Conservation (phyloP, 2,113 vertebrate genomes). For the Quiscalus mexicanus region DNA sequence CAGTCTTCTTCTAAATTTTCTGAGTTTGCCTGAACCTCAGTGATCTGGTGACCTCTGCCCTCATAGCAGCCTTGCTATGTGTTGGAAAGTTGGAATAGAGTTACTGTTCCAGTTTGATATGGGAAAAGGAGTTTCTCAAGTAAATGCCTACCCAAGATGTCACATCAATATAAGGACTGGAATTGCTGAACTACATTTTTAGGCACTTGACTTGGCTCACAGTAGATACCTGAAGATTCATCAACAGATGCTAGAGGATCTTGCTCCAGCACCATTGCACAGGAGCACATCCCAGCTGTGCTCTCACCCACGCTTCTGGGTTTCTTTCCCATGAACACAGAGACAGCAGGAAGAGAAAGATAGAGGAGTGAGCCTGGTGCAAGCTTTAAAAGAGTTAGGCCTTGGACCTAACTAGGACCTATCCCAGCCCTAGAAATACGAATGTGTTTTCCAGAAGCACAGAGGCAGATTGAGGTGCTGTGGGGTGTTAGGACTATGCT, state of each 20-base stretch:
- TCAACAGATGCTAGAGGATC: neutral
- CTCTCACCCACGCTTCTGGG: neutral
- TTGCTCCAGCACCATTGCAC: rapidly evolving
- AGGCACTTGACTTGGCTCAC: neutral
- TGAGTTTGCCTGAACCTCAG: neutral
- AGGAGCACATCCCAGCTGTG: neutral
- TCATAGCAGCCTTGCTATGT: neutral
- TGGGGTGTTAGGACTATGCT: neutral
- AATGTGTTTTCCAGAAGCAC: neutral
- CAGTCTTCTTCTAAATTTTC: neutral
- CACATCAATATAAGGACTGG: neutral
- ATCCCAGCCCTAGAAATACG: neutral
- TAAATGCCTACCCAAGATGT: neutral
- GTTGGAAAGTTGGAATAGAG: neutral
- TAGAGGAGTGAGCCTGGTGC: neutral
- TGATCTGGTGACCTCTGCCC: neutral
- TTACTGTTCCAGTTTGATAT: neutral
- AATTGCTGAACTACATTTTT: neutral
- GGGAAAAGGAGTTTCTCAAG: neutral
- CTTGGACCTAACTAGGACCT: neutral
- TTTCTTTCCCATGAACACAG: neutral
- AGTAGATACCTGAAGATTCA: neutral
- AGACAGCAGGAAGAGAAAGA: neutral
- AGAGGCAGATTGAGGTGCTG: neutral
- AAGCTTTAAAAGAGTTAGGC: neutral